These are phyloP conservation scores for Eupithecia exiguata DNA, from an alignment of 2,888 invertebrate genomes.

Conservation along the genomic window DNA sequence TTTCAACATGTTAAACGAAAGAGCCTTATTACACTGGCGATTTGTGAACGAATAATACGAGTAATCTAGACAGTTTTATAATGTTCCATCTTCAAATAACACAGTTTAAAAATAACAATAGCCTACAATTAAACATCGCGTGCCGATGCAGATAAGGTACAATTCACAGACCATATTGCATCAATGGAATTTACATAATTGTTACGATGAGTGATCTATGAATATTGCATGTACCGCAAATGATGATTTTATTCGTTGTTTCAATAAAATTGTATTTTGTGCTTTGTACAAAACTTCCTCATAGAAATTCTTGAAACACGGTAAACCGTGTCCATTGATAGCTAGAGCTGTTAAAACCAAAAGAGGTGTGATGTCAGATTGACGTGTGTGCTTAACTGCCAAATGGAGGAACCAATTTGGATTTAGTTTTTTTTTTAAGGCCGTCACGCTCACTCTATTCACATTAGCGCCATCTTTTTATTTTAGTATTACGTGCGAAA, in stretches of 20 bases:
- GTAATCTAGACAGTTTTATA: background rate
- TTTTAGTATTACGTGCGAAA: too few relatives aligned
- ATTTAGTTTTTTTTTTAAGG: too few relatives aligned
- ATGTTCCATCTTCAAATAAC: slow-evolving; percentile 35
- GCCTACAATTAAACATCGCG: slow-evolving; percentile 70
- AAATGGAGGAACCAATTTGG: too few relatives aligned
- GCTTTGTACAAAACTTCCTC: background rate
- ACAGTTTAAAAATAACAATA: slow-evolving; percentile 66
- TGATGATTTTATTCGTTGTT: slow-evolving; percentile 36
- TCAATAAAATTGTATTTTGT: slow-evolving; percentile 23
- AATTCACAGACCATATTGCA: slow-evolving; percentile 81
- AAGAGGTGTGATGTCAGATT: too few relatives aligned
- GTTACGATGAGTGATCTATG: slow-evolving; percentile 58
- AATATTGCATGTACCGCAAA: slow-evolving; percentile 44
- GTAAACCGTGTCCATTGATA: too few relatives aligned
- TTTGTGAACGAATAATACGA: too few relatives aligned
- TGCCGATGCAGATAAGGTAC: slow-evolving; percentile 74
- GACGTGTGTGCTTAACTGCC: too few relatives aligned
- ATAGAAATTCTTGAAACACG: too few relatives aligned
- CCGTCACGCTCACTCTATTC: too few relatives aligned
- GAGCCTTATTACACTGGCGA: too few relatives aligned
- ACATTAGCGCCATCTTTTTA: too few relatives aligned
- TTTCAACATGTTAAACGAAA: background rate
- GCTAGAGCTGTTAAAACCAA: too few relatives aligned
- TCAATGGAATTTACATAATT: slow-evolving; percentile 80